phyloP scores from a whole-genome alignment of 2,113 vertebrate genomes.

The Mustela lutreola region DNA sequence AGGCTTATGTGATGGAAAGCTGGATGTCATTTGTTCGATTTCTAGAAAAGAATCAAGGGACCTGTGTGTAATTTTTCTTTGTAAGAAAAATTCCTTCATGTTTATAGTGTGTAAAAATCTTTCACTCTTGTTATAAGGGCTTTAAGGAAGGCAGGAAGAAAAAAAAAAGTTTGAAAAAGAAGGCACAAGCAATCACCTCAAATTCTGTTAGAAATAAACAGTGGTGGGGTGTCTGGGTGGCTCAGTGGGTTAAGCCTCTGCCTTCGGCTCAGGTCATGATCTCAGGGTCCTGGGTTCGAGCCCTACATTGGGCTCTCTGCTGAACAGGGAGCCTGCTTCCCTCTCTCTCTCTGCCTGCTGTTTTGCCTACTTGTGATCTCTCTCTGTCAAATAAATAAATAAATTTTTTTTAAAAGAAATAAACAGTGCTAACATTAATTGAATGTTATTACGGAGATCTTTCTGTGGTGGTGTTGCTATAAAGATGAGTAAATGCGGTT shows the following conservation, averaged over 20 bases:
- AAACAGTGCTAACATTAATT: background rate
- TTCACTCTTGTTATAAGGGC: background rate
- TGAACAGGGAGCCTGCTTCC: too few species aligned
- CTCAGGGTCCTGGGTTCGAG: too few species aligned
- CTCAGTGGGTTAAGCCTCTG: too few species aligned
- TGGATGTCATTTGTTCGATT: background rate
- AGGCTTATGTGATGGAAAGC: background rate
- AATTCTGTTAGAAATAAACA: background rate
- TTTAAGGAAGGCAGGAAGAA: background rate
- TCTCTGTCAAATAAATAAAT: too few species aligned
- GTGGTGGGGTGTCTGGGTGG: too few species aligned
- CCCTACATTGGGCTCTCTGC: too few species aligned
- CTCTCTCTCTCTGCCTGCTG: too few species aligned
- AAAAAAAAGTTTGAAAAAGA: conserved; percentile 8
- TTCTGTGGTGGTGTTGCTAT: background rate
- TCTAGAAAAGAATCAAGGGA: background rate
- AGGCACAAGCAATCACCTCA: background rate
- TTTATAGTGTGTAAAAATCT: conserved; percentile 13
- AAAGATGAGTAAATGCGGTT: background rate
- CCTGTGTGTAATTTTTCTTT: background rate
- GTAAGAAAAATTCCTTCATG: background rate
- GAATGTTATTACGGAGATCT: background rate
- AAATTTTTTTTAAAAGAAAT: background rate
- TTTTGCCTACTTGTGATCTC: too few species aligned
- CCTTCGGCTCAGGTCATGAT: too few species aligned